Evolutionary conservation across 2,113 vertebrate species (phyloP).

Genomic region (Drymodes brunneopygia): DNA sequence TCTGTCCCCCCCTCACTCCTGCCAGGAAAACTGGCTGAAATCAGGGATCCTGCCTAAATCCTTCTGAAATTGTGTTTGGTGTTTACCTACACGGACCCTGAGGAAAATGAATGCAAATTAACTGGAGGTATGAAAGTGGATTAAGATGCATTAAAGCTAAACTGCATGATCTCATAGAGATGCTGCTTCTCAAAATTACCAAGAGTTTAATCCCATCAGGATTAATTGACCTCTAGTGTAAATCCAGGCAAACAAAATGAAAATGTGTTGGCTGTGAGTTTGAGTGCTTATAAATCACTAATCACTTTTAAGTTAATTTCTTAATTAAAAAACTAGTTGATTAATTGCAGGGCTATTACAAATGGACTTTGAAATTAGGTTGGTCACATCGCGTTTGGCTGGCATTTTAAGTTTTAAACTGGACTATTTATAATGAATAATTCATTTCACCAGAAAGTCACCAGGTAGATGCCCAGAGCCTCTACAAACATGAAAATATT

Average conservation of each 20-base stretch:
- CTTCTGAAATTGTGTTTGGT: not conserved
- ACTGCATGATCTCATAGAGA: not conserved
- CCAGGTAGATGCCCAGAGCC: not conserved
- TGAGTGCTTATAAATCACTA: not conserved
- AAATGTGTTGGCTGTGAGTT: not conserved
- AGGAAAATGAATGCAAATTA: constrained; percentile 7
- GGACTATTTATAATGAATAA: not conserved
- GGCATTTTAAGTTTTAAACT: not conserved
- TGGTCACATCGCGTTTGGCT: not conserved
- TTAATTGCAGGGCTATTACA: constrained; percentile 2
- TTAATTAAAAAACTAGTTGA: not conserved
- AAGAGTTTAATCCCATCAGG: not conserved
- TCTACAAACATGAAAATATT: not conserved
- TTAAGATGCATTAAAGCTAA: not conserved
- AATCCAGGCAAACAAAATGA: not conserved
- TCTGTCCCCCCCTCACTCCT: not conserved
- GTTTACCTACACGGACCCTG: not conserved
- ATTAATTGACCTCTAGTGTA: not conserved
- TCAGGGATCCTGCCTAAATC: not conserved
- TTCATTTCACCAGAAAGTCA: not conserved
- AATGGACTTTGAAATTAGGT: not conserved
- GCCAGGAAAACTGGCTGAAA: not conserved
- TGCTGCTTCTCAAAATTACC: not conserved
- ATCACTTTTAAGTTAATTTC: not conserved
- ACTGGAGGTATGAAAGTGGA: not conserved